Conservation (phyloP, 2,113 vertebrate genomes). For the Aleadryas rufinucha region DNA sequence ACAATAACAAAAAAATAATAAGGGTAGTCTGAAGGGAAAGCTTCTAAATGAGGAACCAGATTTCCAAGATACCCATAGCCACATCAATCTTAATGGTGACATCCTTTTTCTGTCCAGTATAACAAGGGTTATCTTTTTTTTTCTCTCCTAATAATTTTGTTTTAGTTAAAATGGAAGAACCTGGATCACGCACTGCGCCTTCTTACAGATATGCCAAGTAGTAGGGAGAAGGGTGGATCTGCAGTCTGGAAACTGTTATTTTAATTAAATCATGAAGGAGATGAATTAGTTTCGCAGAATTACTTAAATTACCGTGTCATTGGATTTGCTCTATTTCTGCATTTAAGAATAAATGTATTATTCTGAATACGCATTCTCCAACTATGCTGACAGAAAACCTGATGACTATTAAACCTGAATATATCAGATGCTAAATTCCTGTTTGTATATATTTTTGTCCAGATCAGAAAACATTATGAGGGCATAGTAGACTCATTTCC, state of each 20-base stretch:
- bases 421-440: neutral
- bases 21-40: neutral
- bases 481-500: neutral
- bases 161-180: neutral
- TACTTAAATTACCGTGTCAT: neutral
- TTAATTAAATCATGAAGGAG: neutral
- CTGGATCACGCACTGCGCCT: neutral
- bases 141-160: neutral
- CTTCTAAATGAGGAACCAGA: neutral
- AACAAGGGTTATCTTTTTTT: neutral
- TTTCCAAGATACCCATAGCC: neutral
- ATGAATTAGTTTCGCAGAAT: neutral
- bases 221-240: neutral
- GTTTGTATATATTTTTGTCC: neutral
- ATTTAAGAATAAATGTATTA: neutral
- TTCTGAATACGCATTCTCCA: neutral
- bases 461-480: neutral
- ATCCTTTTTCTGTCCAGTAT: neutral
- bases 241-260: neutral
- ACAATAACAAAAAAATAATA: neutral
- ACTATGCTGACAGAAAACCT: neutral
- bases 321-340: neutral
- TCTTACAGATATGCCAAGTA: neutral
- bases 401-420: neutral
- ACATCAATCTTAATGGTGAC: neutral